phyloP scores from a whole-genome alignment of 1,140 invertebrate species.

The Neomicropteryx cornuta region DNA sequence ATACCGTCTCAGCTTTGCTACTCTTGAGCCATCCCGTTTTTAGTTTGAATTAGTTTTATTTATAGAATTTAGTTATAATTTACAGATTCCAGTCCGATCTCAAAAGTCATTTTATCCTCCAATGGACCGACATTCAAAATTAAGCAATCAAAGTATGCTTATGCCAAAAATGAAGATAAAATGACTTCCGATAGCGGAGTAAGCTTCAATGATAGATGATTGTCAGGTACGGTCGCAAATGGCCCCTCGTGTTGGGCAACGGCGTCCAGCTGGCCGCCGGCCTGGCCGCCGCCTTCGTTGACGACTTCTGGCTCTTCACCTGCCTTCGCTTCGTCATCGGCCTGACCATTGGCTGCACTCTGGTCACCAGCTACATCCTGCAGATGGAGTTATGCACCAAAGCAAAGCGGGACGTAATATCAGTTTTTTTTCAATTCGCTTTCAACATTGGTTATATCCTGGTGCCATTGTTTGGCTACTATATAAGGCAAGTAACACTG shows the following conservation, averaged over 20 bases:
- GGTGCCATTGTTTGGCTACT: conserved; percentile 42
- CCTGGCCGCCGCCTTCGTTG: conserved; percentile 41
- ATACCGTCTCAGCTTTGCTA: too few species aligned
- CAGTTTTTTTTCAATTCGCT: conserved; percentile 17
- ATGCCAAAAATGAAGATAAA: too few species aligned
- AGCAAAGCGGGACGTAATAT: conserved; percentile 44
- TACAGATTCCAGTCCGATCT: too few species aligned
- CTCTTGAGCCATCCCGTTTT: too few species aligned
- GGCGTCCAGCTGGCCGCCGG: conserved; percentile 45
- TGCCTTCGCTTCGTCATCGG: conserved; percentile 49
- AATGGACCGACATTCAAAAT: too few species aligned
- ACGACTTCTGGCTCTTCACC: conserved; percentile 48
- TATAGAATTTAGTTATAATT: too few species aligned
- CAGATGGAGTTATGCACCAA: conserved; percentile 55
- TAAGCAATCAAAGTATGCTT: too few species aligned
- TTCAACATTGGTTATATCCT: conserved; percentile 39
- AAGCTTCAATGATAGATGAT: too few species aligned
- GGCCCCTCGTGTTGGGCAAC: conserved; percentile 44
- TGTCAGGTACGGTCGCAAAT: conserved; percentile 50
- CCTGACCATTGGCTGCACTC: conserved; percentile 53
- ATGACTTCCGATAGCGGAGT: too few species aligned
- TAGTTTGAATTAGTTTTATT: too few species aligned
- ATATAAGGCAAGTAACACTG: too few species aligned
- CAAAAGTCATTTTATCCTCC: too few species aligned
- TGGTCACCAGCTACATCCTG: conserved; percentile 52